phyloP scores from a whole-genome alignment of 2,797 vertebrate genomes.

The Myotis vivesi region DNA sequence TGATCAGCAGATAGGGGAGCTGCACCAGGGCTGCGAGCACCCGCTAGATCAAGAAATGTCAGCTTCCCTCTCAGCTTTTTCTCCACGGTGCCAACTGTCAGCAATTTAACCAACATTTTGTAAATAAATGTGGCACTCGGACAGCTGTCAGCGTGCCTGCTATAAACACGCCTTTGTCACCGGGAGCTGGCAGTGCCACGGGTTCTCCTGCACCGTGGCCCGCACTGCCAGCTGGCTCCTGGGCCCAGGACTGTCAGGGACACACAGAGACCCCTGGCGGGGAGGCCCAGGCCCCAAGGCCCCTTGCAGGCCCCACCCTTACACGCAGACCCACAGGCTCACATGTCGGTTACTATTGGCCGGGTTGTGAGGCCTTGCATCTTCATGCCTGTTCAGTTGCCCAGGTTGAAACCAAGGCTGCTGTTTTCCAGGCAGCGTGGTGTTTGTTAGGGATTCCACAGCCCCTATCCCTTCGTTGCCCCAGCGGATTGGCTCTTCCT shows the following conservation, averaged over 20 bases:
- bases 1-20: slow-evolving; percentile 40
- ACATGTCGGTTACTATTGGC: neutral
- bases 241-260: slow-evolving; percentile 65
- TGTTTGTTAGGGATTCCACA: neutral
- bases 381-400: neutral
- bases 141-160: slow-evolving; percentile 85
- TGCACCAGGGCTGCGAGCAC: neutral
- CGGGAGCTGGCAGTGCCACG: slow-evolving; percentile 76
- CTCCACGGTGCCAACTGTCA: slow-evolving; percentile 82
- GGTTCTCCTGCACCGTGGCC: slow-evolving; percentile 70
- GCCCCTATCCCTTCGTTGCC: no score
- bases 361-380: neutral
- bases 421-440: neutral
- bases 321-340: neutral
- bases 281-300: fast-evolving
- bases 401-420: neutral
- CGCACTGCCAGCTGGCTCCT: slow-evolving; percentile 77
- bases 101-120: slow-evolving; percentile 86
- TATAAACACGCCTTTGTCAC: slow-evolving; percentile 84
- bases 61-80: slow-evolving; percentile 79
- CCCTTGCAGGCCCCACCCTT: fast-evolving
- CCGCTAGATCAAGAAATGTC: slow-evolving; percentile 71
- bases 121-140: slow-evolving; percentile 86
- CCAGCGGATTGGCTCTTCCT: neutral
- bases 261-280: neutral